Evolutionary conservation across 2,797 vertebrate genomes (phyloP), one percentile per base, ranked within the genome.

Genomic region (Gallinago nigripennis): DNA sequence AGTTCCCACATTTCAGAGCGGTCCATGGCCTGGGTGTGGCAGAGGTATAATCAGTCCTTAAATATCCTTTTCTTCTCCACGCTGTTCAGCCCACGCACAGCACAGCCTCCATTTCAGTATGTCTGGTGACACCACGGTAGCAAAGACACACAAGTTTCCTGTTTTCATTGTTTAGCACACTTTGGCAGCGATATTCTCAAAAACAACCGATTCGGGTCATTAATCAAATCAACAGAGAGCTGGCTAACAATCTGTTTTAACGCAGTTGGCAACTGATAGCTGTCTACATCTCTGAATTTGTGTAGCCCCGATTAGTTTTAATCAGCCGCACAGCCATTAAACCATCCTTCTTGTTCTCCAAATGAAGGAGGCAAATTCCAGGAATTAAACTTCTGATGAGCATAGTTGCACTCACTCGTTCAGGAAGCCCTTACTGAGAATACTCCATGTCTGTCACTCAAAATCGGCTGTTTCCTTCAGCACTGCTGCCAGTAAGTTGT

Each of bases 111-210:
- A 0, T 16, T 63, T 27, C 48, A 2, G 70, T 57, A 21, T 30
- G 51, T 50, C 85, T 86, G 72, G 30, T n/a, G 78, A 78, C 82
- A 89, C 70, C 45, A 71, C 3, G 0, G 93, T 46, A 90, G 94
- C 94, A 66, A 48, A 53, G 88, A 46, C 45, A 28, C 66, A 14
- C 60, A 39, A n/a, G 72, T 64, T 94, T 88, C 89, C 85, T 82
- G 87, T 53, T 94, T 63, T 35, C 94, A 82, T 86, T 94, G 90
- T 93, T 86, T 50, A 68, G 81, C 60, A 79, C 57, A 5, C 70
- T 84, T 56, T 82, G 90, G 94, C 90, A 92, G 85, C 3, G 0
- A 64, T 27, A 39, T 3, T 39, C 89, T 93, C 83, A 33, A 81
- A 93, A 66, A 35, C 82, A 80, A 91, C 64, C 35, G 64, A 90